Conservation (phyloP, 2,113 vertebrate species). For the Apteryx owenii region DNA sequence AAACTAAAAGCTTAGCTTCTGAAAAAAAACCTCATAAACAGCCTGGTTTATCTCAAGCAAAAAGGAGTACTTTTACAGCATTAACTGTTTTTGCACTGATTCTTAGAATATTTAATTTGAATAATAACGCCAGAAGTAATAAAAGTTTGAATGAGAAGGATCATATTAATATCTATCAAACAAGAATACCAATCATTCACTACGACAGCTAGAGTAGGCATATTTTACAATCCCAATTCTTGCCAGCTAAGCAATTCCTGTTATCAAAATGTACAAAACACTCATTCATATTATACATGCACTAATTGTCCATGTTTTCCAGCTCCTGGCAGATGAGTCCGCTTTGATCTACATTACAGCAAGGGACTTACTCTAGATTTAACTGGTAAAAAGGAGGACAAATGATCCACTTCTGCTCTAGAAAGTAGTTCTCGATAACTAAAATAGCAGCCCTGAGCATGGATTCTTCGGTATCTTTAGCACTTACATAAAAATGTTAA, state of each 20-base stretch:
- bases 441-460: background rate
- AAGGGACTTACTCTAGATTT: background rate
- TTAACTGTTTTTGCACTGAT: background rate
- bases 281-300: background rate
- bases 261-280: background rate
- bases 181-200: background rate
- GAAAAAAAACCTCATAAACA: background rate
- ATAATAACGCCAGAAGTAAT: background rate
- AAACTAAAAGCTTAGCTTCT: background rate
- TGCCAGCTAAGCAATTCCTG: background rate
- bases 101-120: background rate
- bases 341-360: background rate
- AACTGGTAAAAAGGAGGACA: background rate
- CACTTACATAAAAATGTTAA: background rate
- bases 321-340: background rate
- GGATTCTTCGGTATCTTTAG: background rate
- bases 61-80: background rate
- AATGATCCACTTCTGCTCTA: background rate
- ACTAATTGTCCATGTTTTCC: background rate
- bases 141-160: background rate
- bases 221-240: background rate
- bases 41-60: background rate
- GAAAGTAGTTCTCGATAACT: background rate
- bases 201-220: background rate
- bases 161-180: background rate